Percentiles rank a stretch among this genome's conserved stretches.
These are phyloP conservation scores for Gryon sp. DNA, from an alignment of 1,140 invertebrate genomes.

Conservation along the genomic window DNA sequence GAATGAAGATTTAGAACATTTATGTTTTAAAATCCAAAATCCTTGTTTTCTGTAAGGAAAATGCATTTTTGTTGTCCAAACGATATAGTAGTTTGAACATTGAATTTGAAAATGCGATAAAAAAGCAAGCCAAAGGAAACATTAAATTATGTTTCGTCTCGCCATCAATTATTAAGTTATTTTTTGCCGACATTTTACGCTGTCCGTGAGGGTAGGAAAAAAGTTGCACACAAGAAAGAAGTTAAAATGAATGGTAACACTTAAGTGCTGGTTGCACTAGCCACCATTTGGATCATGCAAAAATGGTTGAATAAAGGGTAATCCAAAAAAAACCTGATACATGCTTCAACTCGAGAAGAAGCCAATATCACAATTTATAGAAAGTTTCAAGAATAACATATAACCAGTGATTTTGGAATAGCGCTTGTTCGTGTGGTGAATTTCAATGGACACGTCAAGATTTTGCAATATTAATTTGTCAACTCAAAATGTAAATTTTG, in stretches of 20 bases:
- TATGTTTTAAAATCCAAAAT: too few species aligned
- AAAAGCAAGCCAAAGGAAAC: too few species aligned
- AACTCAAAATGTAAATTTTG: too few species aligned
- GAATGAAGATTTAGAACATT: too few species aligned
- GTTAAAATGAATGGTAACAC: conserved; percentile 59
- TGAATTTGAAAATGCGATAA: too few species aligned
- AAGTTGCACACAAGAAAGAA: conserved; percentile 22
- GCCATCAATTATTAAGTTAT: conserved; percentile 21
- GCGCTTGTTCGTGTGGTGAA: conserved; percentile 37
- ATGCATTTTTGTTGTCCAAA: too few species aligned
- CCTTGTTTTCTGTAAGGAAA: too few species aligned
- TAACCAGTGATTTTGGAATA: conserved; percentile 56
- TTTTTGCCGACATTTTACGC: conserved; percentile 9
- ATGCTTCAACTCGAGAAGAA: conserved; percentile 47
- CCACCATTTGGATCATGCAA: conserved; percentile 56
- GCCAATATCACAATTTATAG: conserved; percentile 69
- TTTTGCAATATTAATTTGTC: background rate
- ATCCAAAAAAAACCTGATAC: conserved; percentile 72
- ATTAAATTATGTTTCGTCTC: background rate
- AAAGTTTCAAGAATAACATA: conserved; percentile 64
- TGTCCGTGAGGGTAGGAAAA: conserved; percentile 9
- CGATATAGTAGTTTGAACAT: too few species aligned
- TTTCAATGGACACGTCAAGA: conserved; percentile 53
- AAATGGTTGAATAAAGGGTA: conserved; percentile 55
- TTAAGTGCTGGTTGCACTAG: conserved; percentile 41